phyloP scores from a whole-genome alignment of 2,888 invertebrate species.

The Tillus elongatus region DNA sequence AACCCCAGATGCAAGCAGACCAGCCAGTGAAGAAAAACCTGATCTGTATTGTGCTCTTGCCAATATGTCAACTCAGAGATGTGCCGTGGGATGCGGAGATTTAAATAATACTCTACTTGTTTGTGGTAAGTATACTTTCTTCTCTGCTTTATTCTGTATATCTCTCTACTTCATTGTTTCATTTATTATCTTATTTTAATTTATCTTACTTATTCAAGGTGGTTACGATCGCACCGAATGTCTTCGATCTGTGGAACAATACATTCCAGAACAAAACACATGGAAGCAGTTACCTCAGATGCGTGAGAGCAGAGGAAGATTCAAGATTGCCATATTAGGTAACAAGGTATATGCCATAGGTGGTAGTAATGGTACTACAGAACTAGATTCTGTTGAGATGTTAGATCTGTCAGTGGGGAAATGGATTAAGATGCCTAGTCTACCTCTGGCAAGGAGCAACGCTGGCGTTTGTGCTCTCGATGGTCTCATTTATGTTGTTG shows the following conservation, averaged over 20 bases:
- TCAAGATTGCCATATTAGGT: conserved; percentile 62
- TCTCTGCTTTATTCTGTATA: not conserved
- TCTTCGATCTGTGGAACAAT: conserved; percentile 64
- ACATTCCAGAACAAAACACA: conserved; percentile 57
- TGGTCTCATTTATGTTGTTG: conserved; percentile 63
- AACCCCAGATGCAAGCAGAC: conserved; percentile 37
- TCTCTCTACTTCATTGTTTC: conserved; percentile 3
- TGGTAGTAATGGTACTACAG: conserved; percentile 75
- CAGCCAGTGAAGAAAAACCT: conserved; percentile 44
- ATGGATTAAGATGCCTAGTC: conserved; percentile 42
- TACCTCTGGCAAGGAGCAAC: conserved; percentile 59
- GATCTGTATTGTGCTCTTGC: conserved; percentile 51
- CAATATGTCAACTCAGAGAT: conserved; percentile 58
- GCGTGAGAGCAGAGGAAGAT: conserved; percentile 67
- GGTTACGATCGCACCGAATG: conserved; percentile 81
- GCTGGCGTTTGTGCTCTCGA: conserved; percentile 59
- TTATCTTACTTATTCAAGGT: conserved; percentile 39
- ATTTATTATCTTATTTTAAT: conserved; percentile 8
- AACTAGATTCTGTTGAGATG: conserved; percentile 64
- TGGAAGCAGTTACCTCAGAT: conserved; percentile 64
- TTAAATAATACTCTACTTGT: conserved; percentile 63
- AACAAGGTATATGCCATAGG: conserved; percentile 69
- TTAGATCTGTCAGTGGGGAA: conserved; percentile 44
- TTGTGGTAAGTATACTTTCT: too few relatives aligned
- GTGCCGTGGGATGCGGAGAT: conserved; percentile 67